Base-by-base conservation (phyloP, 2,113 vertebrate genomes). In the Platanista minor region DNA sequence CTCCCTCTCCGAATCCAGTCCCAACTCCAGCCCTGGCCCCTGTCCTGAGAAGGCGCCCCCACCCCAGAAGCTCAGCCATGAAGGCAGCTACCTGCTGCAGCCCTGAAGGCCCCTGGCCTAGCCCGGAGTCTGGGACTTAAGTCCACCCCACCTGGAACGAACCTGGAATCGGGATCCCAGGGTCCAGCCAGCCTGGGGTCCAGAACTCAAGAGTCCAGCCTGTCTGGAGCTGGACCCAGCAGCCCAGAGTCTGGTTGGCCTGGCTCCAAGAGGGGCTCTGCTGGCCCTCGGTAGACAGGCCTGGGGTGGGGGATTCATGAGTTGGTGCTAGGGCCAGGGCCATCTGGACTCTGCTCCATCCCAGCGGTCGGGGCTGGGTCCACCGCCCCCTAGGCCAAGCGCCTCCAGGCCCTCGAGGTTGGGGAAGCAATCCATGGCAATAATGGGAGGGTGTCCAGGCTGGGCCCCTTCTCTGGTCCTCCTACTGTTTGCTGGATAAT, bases 31-130 rank as follows among this genome's bases (percentile, higher is more conserved):
- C 96, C 97, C 97, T 39, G 97, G 97, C 46, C 97, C 98, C 0
- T 99, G 99, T 97, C 98, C 99, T 29, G 98, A 97, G 91, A 98
- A 98, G 96, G 98, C 87, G 0, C 96, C 98, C 0, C 96, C 97
- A 0, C 97, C 98, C 14, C 98, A 99, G 11, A 98, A 99, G 86
- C 90, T 97, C 36, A 98, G 91, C 95, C 99, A 99, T 0, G 99
- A 99, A 97, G 99, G 98, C 90, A 99, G 98, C 96, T 98, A 99
- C 95, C 97, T 99, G 62, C 98, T 99, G 85, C 99, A 99, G 94
- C 98, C 98, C 54, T 99, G 98, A 99, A 90, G 46, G 49, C 25
- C 64, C n/a, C 31, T 92, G 93, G 69, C 87, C 80, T 91, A 54
- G 18, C 46, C 81, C 89, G 80, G 78, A 97, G 87, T 87, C 95